Evolutionary conservation across 2,888 invertebrate species (phyloP), one percentile per base, ranked within the genome.

Genomic region (Pandemis cinnamomeana): DNA sequence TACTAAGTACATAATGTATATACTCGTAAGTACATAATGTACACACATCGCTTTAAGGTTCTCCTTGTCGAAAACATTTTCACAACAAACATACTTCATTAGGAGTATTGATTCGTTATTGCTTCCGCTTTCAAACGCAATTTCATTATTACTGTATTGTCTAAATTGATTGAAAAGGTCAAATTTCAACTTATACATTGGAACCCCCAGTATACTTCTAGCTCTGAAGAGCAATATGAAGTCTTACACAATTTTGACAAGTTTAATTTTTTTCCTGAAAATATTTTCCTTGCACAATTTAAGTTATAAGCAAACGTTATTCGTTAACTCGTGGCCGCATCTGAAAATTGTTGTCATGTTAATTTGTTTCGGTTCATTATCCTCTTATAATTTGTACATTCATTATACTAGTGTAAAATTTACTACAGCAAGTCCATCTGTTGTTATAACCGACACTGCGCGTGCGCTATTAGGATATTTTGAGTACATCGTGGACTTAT

Each of bases 401-500:
- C 69, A 61, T 46, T 69, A 61, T 8, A n/a, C 69, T n/a, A 11
- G 2, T 11, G 4, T 5, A 6, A 5, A 36, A 10, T 61, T 69
- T 44, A 15, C 3, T 0, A 7, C 6, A 1, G 13, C 61, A 61
- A 69, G 69, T 20, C 69, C 51, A 1, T 61, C 69, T 13, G 51
- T 69, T 11, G 11, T 69, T 10, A 5, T 62, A 13, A 8, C 51
- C 15, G 69, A 69, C 27, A 48, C 69, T 1, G 20, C 51, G 41
- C 61, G 48, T 20, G 15, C 11, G 15, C 4, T 20, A 10, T 62
- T 69, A n/a, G 36, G 61, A 7, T 69, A 51, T 7, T 61, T 51
- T 15, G 69, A 51, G 8, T 69, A 61, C 7, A 51, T 69, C 7
- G 41, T 69, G n/a, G 69, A 69, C 15, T 61, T 69, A 10, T 62